These are phyloP conservation scores for Paralinhomoeus sp. DNA, from an alignment of 2,888 invertebrate species.

Conservation along the genomic window DNA sequence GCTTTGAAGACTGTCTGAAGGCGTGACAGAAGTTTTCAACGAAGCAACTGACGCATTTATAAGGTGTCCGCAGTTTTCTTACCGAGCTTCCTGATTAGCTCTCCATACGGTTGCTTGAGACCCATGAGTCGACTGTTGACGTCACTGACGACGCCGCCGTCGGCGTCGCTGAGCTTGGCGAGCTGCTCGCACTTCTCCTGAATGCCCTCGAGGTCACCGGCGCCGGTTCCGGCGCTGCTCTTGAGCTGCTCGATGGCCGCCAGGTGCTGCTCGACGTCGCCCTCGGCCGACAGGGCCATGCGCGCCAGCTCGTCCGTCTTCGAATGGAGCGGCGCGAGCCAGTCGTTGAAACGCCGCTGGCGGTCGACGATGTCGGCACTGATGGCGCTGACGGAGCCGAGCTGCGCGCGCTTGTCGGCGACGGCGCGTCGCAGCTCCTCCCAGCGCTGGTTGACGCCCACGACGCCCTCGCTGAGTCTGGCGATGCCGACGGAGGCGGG, in stretches of 20 bases:
- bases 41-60: no score
- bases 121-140: no score
- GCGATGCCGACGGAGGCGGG: slow-evolving; percentile 29
- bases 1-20: slow-evolving; percentile 38
- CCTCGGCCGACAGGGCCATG: slow-evolving; percentile 9
- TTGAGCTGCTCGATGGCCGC: no score
- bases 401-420: slow-evolving; percentile 61
- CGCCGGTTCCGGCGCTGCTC: no score
- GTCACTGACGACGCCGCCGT: no score
- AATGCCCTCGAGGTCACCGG: no score
- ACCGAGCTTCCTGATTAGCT: no score
- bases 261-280: slow-evolving; percentile 5
- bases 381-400: slow-evolving; percentile 22
- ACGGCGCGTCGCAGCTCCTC: slow-evolving; percentile 48
- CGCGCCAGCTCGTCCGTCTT: slow-evolving; percentile 8
- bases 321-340: slow-evolving; percentile 8
- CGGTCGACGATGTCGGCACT: not conserved
- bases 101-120: no score
- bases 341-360: not conserved
- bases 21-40: not conserved
- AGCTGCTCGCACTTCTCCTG: no score
- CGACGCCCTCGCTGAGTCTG: slow-evolving; percentile 47
- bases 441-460: slow-evolving; percentile 48
- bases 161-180: no score
- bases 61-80: no score